phyloP scores from a whole-genome alignment of 2,113 vertebrate genomes.

The Geothlypis trichas region DNA sequence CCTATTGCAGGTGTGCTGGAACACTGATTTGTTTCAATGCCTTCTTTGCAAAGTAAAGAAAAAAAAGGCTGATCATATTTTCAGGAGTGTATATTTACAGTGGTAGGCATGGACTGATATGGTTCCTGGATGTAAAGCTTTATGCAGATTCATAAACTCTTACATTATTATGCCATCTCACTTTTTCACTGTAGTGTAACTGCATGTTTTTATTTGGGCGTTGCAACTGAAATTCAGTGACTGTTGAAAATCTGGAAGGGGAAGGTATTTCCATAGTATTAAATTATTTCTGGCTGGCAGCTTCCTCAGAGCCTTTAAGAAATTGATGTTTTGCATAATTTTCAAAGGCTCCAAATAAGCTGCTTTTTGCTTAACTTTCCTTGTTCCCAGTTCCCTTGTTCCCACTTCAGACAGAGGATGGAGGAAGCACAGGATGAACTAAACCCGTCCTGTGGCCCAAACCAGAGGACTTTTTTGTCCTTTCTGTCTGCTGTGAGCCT shows the following conservation, averaged over 20 bases:
- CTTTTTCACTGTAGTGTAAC: background rate
- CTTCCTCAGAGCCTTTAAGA: background rate
- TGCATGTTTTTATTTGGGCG: background rate
- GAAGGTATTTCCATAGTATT: background rate
- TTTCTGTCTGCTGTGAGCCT: background rate
- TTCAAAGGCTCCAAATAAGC: background rate
- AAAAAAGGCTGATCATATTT: background rate
- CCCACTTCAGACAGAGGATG: background rate
- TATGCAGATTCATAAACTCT: background rate
- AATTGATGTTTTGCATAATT: background rate
- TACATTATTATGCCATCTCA: background rate
- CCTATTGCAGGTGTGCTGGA: background rate
- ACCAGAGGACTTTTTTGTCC: background rate
- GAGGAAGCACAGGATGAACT: background rate
- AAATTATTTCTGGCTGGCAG: background rate
- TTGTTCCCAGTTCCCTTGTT: background rate
- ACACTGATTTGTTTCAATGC: background rate
- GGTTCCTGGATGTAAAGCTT: background rate
- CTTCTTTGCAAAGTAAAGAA: background rate
- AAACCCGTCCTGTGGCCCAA: background rate
- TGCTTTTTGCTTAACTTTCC: background rate
- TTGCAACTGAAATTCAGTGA: background rate
- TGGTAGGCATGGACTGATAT: background rate
- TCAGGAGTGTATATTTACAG: accelerated
- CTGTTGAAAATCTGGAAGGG: background rate